phyloP scores from a whole-genome alignment of 2,888 invertebrate genomes.

The Chrysolina americana region DNA sequence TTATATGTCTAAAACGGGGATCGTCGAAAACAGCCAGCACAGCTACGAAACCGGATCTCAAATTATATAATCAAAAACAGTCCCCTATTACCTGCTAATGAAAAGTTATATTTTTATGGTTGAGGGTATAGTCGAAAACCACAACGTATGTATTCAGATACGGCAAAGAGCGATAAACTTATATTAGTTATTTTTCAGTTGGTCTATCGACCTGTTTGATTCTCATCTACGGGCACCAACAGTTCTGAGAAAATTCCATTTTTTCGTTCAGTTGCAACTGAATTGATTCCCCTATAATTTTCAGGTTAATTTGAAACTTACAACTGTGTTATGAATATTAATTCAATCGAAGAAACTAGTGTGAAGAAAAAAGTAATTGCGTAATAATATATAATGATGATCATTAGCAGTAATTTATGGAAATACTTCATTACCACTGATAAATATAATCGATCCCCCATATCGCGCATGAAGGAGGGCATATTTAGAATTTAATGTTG shows the following conservation, averaged over 20 bases:
- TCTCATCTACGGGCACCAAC: background rate
- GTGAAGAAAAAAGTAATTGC: constrained; percentile 12
- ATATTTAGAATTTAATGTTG: background rate
- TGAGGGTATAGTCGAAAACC: too few species aligned
- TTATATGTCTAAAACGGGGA: too few species aligned
- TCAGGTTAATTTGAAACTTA: background rate
- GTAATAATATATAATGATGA: background rate
- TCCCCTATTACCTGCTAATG: too few species aligned
- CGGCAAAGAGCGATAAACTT: too few species aligned
- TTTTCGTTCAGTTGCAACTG: background rate
- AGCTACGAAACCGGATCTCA: too few species aligned
- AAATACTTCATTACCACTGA: constrained; percentile 12
- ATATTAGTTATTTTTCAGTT: too few species aligned
- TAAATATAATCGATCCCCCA: constrained; percentile 4
- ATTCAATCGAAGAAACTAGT: background rate
- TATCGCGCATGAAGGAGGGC: background rate
- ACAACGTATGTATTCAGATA: too few species aligned
- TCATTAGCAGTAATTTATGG: constrained; percentile 9
- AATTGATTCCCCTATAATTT: background rate
- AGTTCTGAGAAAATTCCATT: background rate
- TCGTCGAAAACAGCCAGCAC: too few species aligned
- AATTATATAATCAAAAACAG: too few species aligned
- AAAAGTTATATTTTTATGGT: too few species aligned
- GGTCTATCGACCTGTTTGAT: too few species aligned
- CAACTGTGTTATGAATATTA: background rate